Base-by-base conservation (phyloP, 2,888 invertebrate species). In the Orthonychiurus folsomi region DNA sequence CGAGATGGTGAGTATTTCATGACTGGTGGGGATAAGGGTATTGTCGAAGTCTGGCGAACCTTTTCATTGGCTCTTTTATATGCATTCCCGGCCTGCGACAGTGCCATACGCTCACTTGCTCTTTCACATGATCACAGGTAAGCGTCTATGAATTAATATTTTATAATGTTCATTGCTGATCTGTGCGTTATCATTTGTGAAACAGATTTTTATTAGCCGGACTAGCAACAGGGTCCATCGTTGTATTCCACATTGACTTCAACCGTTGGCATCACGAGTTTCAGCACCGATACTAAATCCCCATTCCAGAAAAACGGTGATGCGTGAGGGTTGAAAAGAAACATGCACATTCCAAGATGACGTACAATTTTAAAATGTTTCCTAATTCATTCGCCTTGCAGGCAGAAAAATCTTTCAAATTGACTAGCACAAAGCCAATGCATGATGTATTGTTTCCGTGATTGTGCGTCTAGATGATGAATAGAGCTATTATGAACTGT, bases 221-320 rank as follows among this genome's bases (percentile, higher is more conserved):
- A 61, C 82, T 99, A 63, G 93, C 95, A 63, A 93, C 96, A 73
- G 99, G 99, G 60, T 95, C 97, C 60, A 88, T 99, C 73, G 93
- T 99, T 66, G 95, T 99, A 74, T 97, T 97, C 82, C 96, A 99
- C 82, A 95, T 99, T 78, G 97, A 99, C 80, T 99, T 99, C 83
- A 99, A 99, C 80, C 84, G 92, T 76, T 93, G 93, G 93, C 93
- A 93, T 79, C 93, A 93, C 78, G 93, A 93, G 79, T 93, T 92
- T 79, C 93, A 93, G 77, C 93, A 93, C 79, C 86, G 93, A 74
- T 93, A 93, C 82, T 93, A 83, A 62, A 12, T n/a, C 37, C 15
- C 37, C 37, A 37, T 37, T 37, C 37, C 37, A 9, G 37, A 37
- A 37, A n/a, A n/a, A n/a, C n/a, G n/a, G n/a, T 37, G 9, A 5